Conservation (phyloP, 2,113 vertebrate species). For the Otus sunia region DNA sequence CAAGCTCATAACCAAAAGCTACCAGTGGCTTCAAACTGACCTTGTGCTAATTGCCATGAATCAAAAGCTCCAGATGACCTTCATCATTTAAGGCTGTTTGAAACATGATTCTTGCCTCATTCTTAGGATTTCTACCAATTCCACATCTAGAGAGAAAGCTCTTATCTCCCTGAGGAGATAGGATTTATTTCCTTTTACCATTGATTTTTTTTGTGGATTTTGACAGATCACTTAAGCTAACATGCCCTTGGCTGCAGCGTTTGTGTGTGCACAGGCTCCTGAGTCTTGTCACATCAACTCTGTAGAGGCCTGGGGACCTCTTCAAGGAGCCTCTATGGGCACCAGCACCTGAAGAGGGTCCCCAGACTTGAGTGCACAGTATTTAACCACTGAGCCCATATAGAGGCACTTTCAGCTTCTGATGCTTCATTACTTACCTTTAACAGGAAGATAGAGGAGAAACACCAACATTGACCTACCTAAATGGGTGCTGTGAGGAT, state of each 20-base stretch:
- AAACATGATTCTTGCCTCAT: not conserved
- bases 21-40: not conserved
- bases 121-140: not conserved
- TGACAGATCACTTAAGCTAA: not conserved
- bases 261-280: not conserved
- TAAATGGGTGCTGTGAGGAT: not conserved
- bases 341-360: not conserved
- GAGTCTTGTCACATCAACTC: not conserved
- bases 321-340: not conserved
- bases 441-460: not conserved
- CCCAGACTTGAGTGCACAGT: not conserved
- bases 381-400: rapidly evolving
- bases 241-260: not conserved
- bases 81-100: not conserved
- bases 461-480: not conserved
- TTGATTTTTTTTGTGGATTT: rapidly evolving
- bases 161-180: not conserved
- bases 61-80: not conserved
- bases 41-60: not conserved
- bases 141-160: not conserved
- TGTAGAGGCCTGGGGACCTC: not conserved
- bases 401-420: not conserved
- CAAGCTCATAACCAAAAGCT: not conserved
- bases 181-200: not conserved
- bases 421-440: not conserved